These are phyloP conservation scores for Drosophila ironensis DNA, from an alignment of 1,140 invertebrate species.

Conservation along the genomic window DNA sequence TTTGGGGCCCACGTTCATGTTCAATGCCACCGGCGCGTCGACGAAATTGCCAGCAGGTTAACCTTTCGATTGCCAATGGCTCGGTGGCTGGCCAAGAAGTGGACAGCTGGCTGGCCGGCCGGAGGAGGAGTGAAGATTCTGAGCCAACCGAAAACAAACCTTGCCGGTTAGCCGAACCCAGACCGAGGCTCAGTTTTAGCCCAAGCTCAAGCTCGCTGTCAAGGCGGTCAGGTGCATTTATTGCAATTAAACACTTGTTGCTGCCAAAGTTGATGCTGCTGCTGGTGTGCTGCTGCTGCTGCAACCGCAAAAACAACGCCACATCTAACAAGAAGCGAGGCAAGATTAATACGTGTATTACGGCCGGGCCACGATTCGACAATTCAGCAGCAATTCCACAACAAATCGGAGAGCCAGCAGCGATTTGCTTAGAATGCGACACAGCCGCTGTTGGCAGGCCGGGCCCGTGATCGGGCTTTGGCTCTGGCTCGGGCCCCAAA, in stretches of 20 bases:
- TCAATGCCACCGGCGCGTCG: slow-evolving; percentile 30
- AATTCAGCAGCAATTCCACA: slow-evolving; percentile 35
- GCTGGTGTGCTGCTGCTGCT: slow-evolving; percentile 44
- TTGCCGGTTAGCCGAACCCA: slow-evolving; percentile 34
- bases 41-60: slow-evolving; percentile 1
- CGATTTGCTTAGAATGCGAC: slow-evolving; percentile 60
- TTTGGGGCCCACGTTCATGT: slow-evolving; percentile 31
- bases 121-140: slow-evolving; percentile 21
- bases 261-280: too few relatives aligned
- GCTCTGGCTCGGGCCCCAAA: slow-evolving; percentile 57
- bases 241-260: slow-evolving; percentile 79
- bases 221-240: slow-evolving; percentile 77
- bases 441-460: slow-evolving; percentile 5
- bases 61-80: slow-evolving; percentile 25
- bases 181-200: slow-evolving; percentile 19
- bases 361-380: slow-evolving; percentile 49
- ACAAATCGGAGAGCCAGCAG: slow-evolving; percentile 16
- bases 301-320: slow-evolving; percentile 54
- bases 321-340: slow-evolving; percentile 64
- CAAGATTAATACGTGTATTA: slow-evolving; percentile 44
- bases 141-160: slow-evolving; percentile 36
- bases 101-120: neutral
- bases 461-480: slow-evolving; percentile 26
- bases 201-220: slow-evolving; percentile 55
- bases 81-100: slow-evolving; percentile 6